Base-by-base conservation (phyloP, 2,888 invertebrate genomes). In the Clistopyga incitator region DNA sequence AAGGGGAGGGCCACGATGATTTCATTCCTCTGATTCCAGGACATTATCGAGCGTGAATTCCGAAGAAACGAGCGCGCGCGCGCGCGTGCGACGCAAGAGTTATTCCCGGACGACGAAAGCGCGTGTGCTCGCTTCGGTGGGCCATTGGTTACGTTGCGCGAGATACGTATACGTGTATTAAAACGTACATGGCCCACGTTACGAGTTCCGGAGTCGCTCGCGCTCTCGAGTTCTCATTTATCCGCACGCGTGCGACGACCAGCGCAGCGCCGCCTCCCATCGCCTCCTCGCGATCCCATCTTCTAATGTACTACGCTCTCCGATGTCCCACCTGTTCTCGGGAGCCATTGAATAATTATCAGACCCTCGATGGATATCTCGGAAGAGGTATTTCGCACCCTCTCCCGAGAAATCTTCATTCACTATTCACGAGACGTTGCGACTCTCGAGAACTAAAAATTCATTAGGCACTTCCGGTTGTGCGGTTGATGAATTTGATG, bases 11-110 rank as follows among this genome's bases (percentile, higher is more conserved):
- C 64, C 50, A 56, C 76, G 84, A 85, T 84, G 84, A 85, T 84
- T 85, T 86, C 85, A 85, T 86, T 85, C 52, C 77, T 75, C 47
- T 78, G 65, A 84, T 85, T 86, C 85, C 82, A 78, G 83, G 85
- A 86, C 75, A 84, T 84, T 84, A 84, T 86, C 84, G 85, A 86
- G 76, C 85, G 82, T 45, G 56, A 61, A 76, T 82, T 85, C 80
- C 71, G 68, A 34, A 68, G 81, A 86, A 80, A 34, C 29, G 29
- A 70, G 59, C 61, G 50, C 47, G 45, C 15, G 25, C 15, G 50
- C 45, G 8, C 50, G 50, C 25, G 68, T 11, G 71, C 74, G 80
- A 72, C 72, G 79, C 47, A 75, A 84, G 76, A 85, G 70, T 65
- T 81, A 84, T 81, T 81, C 77, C 64, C 54, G 54, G 42, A 78